Conservation (phyloP, 1,140 invertebrate species). For the Dreissena polymorpha region DNA sequence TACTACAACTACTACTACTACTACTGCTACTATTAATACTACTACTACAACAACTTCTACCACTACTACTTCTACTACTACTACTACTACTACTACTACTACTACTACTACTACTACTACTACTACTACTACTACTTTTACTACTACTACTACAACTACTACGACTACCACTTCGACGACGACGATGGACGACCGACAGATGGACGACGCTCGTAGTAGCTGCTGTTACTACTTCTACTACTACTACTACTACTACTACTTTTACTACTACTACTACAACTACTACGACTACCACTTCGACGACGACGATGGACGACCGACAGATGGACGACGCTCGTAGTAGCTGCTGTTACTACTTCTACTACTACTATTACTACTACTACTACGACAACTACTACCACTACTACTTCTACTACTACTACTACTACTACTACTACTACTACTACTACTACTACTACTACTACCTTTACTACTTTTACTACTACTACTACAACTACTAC, state of each 20-base stretch:
- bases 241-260: slow-evolving; percentile 5
- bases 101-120: slow-evolving; percentile 30
- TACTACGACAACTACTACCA: no score
- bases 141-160: slow-evolving; percentile 3
- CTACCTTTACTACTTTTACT: no score
- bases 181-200: no score
- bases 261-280: slow-evolving; percentile 1
- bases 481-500: no score
- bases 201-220: background rate
- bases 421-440: slow-evolving; percentile 8
- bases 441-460: background rate
- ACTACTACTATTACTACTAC: no score
- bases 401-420: slow-evolving; percentile 5
- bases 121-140: slow-evolving; percentile 1
- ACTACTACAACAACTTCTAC: no score
- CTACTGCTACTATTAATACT: slow-evolving; percentile 32
- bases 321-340: no score
- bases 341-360: no score
- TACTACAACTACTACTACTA: slow-evolving; percentile 34
- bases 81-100: slow-evolving; percentile 40
- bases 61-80: no score
- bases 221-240: slow-evolving; percentile 4
- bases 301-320: no score
- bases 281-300: no score
- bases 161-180: no score